phyloP scores from a whole-genome alignment of 2,113 vertebrate genomes.

The Puffinus mauretanicus region DNA sequence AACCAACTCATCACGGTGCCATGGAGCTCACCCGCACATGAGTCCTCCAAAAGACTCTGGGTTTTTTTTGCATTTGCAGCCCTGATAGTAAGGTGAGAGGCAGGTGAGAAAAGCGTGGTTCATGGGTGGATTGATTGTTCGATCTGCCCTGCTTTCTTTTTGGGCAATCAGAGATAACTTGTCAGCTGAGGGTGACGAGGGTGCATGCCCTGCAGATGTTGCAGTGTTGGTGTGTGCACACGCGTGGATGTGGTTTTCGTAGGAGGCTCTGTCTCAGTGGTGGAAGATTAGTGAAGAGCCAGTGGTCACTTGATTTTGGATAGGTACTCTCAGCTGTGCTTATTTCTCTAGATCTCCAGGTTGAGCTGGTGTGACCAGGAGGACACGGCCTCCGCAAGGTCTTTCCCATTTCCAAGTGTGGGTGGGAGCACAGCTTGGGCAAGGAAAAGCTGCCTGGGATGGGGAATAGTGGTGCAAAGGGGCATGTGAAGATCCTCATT shows the following conservation, averaged over 20 bases:
- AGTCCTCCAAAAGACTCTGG: neutral
- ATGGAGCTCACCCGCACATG: rapidly evolving
- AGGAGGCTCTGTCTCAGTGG: neutral
- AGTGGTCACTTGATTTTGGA: neutral
- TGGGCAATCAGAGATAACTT: neutral
- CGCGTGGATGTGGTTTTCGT: rapidly evolving
- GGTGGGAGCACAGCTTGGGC: neutral
- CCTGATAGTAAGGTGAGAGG: neutral
- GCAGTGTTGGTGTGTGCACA: neutral
- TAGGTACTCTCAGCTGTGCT: neutral
- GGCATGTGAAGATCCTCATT: neutral
- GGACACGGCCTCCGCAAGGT: neutral
- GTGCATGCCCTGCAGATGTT: rapidly evolving
- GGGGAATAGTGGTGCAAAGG: neutral
- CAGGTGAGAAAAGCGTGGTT: neutral
- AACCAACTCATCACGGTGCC: neutral
- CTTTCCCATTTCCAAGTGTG: neutral
- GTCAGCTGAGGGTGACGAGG: neutral
- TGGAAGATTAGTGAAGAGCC: neutral
- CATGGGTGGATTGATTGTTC: neutral
- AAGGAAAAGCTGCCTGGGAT: neutral
- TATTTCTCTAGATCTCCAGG: neutral
- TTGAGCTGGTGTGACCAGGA: neutral
- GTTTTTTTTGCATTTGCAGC: neutral
- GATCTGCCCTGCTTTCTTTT: neutral